phyloP scores from a whole-genome alignment of 2,888 invertebrate species.

The Schizaphis graminum region DNA sequence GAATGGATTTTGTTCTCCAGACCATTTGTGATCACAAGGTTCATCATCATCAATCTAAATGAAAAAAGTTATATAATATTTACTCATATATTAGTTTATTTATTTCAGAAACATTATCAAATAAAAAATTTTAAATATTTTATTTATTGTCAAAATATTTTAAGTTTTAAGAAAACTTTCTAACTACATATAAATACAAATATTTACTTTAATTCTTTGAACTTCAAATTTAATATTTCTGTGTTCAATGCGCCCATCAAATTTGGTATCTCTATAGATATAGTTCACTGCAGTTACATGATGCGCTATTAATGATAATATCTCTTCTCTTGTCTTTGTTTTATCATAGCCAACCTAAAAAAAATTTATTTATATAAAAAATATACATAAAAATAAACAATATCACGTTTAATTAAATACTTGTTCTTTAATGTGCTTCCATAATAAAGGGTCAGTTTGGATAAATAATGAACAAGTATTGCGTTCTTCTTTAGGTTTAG shows the following conservation, averaged over 20 bases:
- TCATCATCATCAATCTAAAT: slow-evolving; percentile 91
- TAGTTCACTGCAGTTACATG: slow-evolving; percentile 99
- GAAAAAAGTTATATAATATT: slow-evolving; percentile 69
- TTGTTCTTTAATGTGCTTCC: slow-evolving; percentile 91
- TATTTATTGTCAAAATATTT: background rate
- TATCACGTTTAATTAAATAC: slow-evolving; percentile 72
- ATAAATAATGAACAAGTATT: slow-evolving; percentile 95
- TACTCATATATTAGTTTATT: background rate
- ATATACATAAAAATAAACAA: slow-evolving; percentile 62
- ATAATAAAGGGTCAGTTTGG: slow-evolving; percentile 98
- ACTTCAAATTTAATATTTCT: slow-evolving; percentile 97
- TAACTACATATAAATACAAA: background rate
- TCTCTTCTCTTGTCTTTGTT: slow-evolving; percentile 96
- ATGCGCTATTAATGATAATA: slow-evolving; percentile 95
- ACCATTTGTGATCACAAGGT: slow-evolving; percentile 78
- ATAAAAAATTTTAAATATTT: slow-evolving; percentile 50
- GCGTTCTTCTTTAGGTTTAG: slow-evolving; percentile 76
- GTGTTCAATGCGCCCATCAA: slow-evolving; percentile 90
- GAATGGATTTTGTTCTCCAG: slow-evolving; percentile 86
- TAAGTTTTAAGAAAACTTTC: background rate
- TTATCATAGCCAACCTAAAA: slow-evolving; percentile 79
- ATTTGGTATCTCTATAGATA: slow-evolving; percentile 94
- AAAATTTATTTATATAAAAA: slow-evolving; percentile 44
- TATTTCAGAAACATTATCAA: background rate
- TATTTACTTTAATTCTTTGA: slow-evolving; percentile 81